Conservation (phyloP, 2,888 invertebrate genomes). For the Aphodius granarius region DNA sequence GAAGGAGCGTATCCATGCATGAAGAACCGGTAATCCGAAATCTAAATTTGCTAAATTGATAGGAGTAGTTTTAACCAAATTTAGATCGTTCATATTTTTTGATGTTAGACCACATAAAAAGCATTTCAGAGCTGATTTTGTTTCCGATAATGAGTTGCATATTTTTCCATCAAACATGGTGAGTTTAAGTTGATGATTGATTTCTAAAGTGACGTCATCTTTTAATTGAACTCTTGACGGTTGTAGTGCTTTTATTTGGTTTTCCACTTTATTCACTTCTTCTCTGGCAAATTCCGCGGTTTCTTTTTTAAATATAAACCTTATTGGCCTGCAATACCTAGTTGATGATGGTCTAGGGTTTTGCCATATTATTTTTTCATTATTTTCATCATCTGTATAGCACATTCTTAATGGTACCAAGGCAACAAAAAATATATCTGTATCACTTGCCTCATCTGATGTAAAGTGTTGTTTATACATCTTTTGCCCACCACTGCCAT, state of each 20-base stretch:
- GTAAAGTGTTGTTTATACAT: no score
- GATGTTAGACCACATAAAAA: no score
- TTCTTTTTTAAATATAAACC: background rate
- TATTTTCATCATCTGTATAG: background rate
- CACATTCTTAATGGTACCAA: background rate
- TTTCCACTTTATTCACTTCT: background rate
- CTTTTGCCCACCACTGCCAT: background rate
- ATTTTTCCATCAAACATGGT: no score
- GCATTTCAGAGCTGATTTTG: no score
- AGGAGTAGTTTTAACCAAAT: no score
- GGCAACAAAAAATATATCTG: background rate
- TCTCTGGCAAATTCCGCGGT: background rate
- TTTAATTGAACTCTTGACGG: background rate
- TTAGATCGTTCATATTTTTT: no score
- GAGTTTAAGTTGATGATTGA: no score
- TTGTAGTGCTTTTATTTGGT: background rate
- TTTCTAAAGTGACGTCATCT: no score
- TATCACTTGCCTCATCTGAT: background rate
- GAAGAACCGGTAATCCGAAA: no score
- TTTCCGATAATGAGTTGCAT: no score
- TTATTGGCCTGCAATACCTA: background rate
- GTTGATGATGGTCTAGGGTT: background rate
- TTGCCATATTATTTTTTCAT: background rate
- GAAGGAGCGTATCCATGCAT: no score
- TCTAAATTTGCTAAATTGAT: no score